These are phyloP conservation scores for Pyrochroa serraticornis DNA, from an alignment of 2,888 invertebrate species.

Conservation along the genomic window DNA sequence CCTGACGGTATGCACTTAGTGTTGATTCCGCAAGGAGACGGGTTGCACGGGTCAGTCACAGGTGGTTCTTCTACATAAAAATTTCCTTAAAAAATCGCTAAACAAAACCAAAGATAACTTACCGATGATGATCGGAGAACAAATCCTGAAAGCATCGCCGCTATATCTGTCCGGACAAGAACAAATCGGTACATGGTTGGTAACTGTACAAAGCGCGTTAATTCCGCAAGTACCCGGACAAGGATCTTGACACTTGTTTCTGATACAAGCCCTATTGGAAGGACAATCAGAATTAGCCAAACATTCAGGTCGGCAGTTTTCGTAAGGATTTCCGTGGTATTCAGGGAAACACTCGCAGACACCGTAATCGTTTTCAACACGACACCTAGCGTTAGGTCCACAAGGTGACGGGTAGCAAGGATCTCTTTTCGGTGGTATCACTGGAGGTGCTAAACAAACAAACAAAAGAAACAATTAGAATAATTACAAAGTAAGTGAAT, in stretches of 20 bases:
- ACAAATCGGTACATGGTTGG: conserved; percentile 72
- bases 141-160: conserved; percentile 63
- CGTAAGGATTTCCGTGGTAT: conserved; percentile 77
- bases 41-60: conserved; percentile 59
- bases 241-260: conserved; percentile 84
- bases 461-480: conserved; percentile 12
- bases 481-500: too few species aligned
- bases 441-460: conserved; percentile 51
- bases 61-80: conserved; percentile 42
- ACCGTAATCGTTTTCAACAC: conserved; percentile 70
- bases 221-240: conserved; percentile 84
- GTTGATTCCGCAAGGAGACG: conserved; percentile 78
- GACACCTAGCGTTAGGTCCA: conserved; percentile 80
- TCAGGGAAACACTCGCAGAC: conserved; percentile 77
- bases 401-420: conserved; percentile 85
- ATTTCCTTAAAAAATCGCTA: background rate
- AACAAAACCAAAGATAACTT: conserved; percentile 35
- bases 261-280: conserved; percentile 79
- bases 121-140: conserved; percentile 53
- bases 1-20: conserved; percentile 68
- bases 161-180: conserved; percentile 62
- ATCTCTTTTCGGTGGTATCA: conserved; percentile 59
- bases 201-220: conserved; percentile 76
- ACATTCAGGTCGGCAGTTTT: conserved; percentile 82
- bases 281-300: conserved; percentile 85